Conservation (phyloP, 2,888 invertebrate genomes). For the Carterocephalus palaemon region DNA sequence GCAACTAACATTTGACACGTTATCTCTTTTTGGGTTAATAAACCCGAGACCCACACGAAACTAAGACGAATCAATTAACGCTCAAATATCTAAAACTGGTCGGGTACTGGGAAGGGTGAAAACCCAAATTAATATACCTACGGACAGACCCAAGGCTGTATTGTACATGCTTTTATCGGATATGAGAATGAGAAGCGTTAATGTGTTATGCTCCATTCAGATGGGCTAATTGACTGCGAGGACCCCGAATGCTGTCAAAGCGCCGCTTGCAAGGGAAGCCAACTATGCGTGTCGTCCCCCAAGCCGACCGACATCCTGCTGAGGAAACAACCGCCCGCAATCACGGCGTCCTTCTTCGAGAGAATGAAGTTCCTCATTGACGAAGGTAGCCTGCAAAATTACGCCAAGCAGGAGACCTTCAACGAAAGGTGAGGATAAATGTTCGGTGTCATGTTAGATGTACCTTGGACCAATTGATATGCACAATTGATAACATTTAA, state of each 20-base stretch:
- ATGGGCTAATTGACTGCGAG: slow-evolving; percentile 97
- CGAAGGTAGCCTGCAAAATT: slow-evolving; percentile 98
- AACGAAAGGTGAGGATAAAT: slow-evolving; percentile 92
- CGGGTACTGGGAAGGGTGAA: slow-evolving; percentile 8
- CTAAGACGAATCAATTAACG: slow-evolving; percentile 24
- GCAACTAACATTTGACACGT: slow-evolving; percentile 22
- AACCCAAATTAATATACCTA: slow-evolving; percentile 21
- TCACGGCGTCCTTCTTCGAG: slow-evolving; percentile 98
- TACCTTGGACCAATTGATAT: slow-evolving; percentile 27
- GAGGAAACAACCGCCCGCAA: slow-evolving; percentile 96
- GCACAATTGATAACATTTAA: too few relatives aligned
- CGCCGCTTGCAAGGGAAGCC: slow-evolving; percentile 89
- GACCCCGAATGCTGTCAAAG: slow-evolving; percentile 98
- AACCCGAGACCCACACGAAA: slow-evolving; percentile 16
- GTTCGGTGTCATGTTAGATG: slow-evolving; percentile 61
- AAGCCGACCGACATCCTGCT: slow-evolving; percentile 97
- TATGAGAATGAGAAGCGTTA: neutral
- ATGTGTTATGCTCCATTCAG: slow-evolving; percentile 71
- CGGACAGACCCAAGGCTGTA: neutral
- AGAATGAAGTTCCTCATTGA: slow-evolving; percentile 99
- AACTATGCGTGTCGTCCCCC: slow-evolving; percentile 95
- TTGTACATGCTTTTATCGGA: neutral
- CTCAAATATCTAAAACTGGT: slow-evolving; percentile 17
- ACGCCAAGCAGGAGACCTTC: slow-evolving; percentile 96
- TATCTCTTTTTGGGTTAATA: slow-evolving; percentile 20